Conservation (phyloP, 2,797 vertebrate species). For the Tenualosa thibaudeaui region DNA sequence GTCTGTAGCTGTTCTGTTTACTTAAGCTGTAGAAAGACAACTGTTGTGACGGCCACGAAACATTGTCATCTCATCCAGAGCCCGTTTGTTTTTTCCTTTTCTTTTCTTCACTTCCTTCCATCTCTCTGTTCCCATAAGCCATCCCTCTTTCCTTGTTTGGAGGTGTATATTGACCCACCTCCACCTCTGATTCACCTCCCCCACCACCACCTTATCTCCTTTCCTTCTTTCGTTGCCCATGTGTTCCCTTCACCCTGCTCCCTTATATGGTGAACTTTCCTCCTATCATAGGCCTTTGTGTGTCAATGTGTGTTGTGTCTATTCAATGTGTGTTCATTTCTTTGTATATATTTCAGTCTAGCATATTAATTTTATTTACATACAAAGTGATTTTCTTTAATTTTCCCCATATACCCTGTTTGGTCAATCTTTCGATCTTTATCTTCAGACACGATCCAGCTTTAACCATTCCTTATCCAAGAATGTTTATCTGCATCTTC, state of each 20-base stretch:
- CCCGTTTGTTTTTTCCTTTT: too few relatives aligned
- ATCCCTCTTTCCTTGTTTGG: not conserved
- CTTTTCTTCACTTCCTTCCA: too few relatives aligned
- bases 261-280: not conserved
- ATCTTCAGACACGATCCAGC: not conserved
- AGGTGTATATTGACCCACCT: not conserved
- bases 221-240: not conserved
- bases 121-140: too few relatives aligned
- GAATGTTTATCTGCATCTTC: not conserved
- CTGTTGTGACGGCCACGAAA: too few relatives aligned
- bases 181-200: not conserved
- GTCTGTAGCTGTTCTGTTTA: not conserved
- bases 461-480: not conserved
- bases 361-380: not conserved
- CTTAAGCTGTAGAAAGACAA: too few relatives aligned
- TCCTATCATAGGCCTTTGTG: not conserved
- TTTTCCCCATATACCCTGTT: not conserved
- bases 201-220: not conserved
- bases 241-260: not conserved
- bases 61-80: too few relatives aligned
- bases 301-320: not conserved
- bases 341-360: not conserved
- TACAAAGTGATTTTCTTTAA: too few relatives aligned
- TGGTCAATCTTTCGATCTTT: not conserved
- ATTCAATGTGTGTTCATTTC: not conserved